Percentiles rank a stretch among this genome's conserved stretches.
phyloP scores from a whole-genome alignment of 1,140 invertebrate genomes.

The Mamestra configurata region DNA sequence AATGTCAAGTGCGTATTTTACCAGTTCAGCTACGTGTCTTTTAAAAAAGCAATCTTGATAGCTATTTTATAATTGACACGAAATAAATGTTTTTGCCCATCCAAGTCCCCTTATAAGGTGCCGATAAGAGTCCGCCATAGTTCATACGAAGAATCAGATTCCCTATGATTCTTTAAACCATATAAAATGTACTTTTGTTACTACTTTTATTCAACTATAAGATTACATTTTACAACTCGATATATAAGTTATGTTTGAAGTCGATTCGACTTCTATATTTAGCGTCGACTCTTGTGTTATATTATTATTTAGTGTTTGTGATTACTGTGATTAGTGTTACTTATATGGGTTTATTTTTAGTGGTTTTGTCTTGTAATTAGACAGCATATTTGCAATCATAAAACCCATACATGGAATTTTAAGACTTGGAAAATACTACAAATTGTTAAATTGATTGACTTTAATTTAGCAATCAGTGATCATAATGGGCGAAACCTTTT shows the following conservation, averaged over 20 bases:
- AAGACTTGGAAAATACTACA: neutral
- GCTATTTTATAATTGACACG: constrained; percentile 28
- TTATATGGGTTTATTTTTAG: neutral
- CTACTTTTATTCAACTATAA: too few species aligned
- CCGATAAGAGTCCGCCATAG: neutral
- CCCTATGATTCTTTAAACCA: neutral
- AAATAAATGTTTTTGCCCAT: constrained; percentile 19
- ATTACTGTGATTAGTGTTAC: too few species aligned
- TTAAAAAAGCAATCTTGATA: constrained; percentile 11
- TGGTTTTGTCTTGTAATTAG: neutral
- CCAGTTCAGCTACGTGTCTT: neutral
- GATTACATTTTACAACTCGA: neutral
- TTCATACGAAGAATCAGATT: neutral
- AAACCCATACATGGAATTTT: neutral
- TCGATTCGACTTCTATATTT: neutral
- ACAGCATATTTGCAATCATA: neutral
- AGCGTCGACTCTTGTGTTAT: neutral
- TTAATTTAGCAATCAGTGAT: neutral
- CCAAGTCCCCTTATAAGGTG: neutral
- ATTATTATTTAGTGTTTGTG: too few species aligned
- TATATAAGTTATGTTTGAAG: neutral
- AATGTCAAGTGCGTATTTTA: constrained; percentile 29
- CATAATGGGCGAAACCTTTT: neutral
- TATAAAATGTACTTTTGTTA: too few species aligned
- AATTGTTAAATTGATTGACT: constrained; percentile 8